These are phyloP conservation scores for Acanthaster planci DNA, from an alignment of 35 echinoderm and acorn worm species.

Conservation along the genomic window DNA sequence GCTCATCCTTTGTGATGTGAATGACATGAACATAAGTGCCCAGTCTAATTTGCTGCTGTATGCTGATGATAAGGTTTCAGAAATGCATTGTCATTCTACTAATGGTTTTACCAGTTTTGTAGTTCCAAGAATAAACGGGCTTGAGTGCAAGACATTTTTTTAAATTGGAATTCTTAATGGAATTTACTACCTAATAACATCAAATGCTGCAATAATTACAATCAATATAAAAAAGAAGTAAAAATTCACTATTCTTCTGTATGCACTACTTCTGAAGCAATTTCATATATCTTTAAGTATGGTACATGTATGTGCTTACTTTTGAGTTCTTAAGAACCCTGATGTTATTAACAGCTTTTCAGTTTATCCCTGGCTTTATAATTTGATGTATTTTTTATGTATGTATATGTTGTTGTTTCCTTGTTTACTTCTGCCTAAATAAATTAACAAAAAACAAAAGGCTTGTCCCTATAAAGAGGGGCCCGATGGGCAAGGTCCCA, in stretches of 20 bases:
- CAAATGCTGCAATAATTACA: background rate
- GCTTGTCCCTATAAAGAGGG: no score
- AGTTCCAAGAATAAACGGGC: background rate
- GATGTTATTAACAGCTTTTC: background rate
- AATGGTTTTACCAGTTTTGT: no score
- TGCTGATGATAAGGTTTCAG: constrained; percentile 41
- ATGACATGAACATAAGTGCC: constrained; percentile 37
- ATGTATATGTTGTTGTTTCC: background rate
- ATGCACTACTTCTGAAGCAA: background rate
- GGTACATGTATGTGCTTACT: background rate
- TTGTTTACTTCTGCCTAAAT: background rate
- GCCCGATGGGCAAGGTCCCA: no score
- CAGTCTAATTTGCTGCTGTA: constrained; percentile 34
- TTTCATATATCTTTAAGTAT: background rate
- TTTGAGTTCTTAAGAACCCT: background rate
- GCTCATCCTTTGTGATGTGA: constrained; percentile 32
- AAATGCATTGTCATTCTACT: no score
- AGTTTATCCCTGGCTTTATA: background rate
- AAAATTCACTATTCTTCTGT: background rate
- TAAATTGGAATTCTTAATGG: background rate
- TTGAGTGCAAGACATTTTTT: background rate
- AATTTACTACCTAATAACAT: background rate
- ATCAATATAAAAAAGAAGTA: background rate
- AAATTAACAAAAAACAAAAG: background rate
- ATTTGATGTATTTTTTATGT: background rate